Evolutionary conservation across 2,797 vertebrate species (phyloP).

Genomic region (Oophaga sylvatica): DNA sequence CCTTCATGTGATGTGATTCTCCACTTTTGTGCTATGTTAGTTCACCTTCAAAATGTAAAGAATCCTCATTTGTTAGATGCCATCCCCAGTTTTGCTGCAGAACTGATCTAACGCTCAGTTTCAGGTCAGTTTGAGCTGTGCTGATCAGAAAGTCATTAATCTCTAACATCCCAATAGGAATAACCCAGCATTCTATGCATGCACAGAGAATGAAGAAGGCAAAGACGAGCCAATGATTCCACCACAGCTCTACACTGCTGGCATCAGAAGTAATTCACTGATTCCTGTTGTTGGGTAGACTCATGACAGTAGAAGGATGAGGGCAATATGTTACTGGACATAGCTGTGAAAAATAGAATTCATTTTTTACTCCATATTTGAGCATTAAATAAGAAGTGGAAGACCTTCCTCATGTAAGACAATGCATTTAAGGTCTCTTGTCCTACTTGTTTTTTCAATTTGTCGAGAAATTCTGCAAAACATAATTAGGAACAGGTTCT

Average conservation of each 20-base stretch:
- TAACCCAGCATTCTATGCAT: neutral
- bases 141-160: neutral
- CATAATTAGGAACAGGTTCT: neutral
- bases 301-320: neutral
- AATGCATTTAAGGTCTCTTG: conserved; percentile 46
- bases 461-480: conserved; percentile 80
- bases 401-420: conserved; percentile 56
- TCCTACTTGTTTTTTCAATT: conserved; percentile 61
- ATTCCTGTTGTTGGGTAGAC: neutral
- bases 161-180: neutral
- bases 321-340: neutral
- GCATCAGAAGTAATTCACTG: neutral
- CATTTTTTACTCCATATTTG: neutral
- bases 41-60: neutral
- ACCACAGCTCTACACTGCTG: neutral
- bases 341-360: neutral
- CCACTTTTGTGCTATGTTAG: neutral
- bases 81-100: neutral
- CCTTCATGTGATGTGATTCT: neutral
- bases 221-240: neutral
- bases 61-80: neutral
- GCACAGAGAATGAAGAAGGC: neutral
- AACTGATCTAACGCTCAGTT: neutral
- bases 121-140: neutral
- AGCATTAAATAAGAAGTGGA: neutral